phyloP scores from a whole-genome alignment of 2,888 invertebrate species.

The Cataglyphis rosenhaueri region DNA sequence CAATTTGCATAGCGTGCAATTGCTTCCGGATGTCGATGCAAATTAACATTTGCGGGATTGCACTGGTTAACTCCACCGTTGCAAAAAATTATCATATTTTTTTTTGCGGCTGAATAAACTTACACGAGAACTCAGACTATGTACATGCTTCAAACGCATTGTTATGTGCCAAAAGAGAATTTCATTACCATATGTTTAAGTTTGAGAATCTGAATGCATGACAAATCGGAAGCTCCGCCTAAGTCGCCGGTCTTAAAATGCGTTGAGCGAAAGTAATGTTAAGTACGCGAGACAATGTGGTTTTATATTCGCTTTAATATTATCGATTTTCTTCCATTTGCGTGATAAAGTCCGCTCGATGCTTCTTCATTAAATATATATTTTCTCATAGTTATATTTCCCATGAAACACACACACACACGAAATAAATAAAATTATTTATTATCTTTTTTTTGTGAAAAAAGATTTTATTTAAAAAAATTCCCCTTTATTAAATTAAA shows the following conservation, averaged over 20 bases:
- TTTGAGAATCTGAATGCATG: conserved; percentile 52
- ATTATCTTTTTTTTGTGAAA: not conserved
- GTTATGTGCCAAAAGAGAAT: conserved; percentile 39
- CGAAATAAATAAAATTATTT: conserved; percentile 9
- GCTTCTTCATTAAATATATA: conserved; percentile 29
- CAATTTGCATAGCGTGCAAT: not conserved
- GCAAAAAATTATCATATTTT: conserved; percentile 27
- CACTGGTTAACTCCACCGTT: conserved; percentile 25
- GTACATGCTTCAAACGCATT: conserved; percentile 18
- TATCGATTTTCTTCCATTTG: conserved; percentile 3
- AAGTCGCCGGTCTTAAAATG: conserved; percentile 35
- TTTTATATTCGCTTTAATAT: not conserved
- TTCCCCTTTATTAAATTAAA: not conserved
- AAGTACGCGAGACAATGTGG: not conserved
- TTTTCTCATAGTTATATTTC: not conserved
- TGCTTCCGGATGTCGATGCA: not conserved
- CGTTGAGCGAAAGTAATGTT: conserved; percentile 36
- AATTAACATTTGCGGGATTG: conserved; percentile 21
- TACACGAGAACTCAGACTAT: conserved; percentile 36
- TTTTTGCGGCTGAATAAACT: conserved; percentile 33
- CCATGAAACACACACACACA: not conserved
- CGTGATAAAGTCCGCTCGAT: conserved; percentile 15
- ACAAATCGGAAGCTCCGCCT: conserved; percentile 37
- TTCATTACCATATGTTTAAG: conserved; percentile 46
- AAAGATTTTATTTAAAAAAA: not conserved